Conservation (phyloP, 2,888 invertebrate genomes). For the Lasius fuliginosus region DNA sequence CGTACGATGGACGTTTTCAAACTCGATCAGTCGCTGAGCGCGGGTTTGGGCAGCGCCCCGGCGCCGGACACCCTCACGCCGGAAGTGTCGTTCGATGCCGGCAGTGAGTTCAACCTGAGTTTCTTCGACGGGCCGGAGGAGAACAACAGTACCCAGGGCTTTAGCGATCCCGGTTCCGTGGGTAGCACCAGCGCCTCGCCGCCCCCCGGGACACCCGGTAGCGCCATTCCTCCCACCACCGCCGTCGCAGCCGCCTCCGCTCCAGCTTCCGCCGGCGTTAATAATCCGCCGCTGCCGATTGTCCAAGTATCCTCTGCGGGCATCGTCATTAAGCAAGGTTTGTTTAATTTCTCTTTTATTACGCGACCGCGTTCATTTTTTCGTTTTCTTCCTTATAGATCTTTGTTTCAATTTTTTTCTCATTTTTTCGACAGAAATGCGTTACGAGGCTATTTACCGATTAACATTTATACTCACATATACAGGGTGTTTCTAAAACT, state of each 20-base stretch:
- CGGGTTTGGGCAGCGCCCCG: slow-evolving; percentile 89
- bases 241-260: slow-evolving; percentile 73
- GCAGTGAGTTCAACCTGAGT: slow-evolving; percentile 93
- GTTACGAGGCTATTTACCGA: neutral
- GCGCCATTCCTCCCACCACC: slow-evolving; percentile 78
- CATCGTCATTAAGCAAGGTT: slow-evolving; percentile 86
- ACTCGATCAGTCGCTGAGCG: slow-evolving; percentile 90
- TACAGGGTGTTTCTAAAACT: no score
- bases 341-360: slow-evolving; percentile 75
- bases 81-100: slow-evolving; percentile 91
- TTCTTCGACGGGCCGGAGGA: slow-evolving; percentile 92
- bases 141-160: slow-evolving; percentile 89
- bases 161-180: slow-evolving; percentile 90
- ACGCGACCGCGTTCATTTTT: neutral
- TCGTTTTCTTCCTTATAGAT: neutral
- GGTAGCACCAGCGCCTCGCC: slow-evolving; percentile 86
- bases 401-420: neutral
- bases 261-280: slow-evolving; percentile 66
- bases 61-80: slow-evolving; percentile 89
- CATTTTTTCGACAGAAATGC: neutral
- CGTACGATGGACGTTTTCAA: slow-evolving; percentile 91
- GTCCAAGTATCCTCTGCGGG: slow-evolving; percentile 83
- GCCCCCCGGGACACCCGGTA: slow-evolving; percentile 83
- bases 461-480: neutral
- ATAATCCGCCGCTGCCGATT: slow-evolving; percentile 81